Evolutionary conservation across 2,888 invertebrate genomes (phyloP).

Genomic region (Limnephilus auricula): DNA sequence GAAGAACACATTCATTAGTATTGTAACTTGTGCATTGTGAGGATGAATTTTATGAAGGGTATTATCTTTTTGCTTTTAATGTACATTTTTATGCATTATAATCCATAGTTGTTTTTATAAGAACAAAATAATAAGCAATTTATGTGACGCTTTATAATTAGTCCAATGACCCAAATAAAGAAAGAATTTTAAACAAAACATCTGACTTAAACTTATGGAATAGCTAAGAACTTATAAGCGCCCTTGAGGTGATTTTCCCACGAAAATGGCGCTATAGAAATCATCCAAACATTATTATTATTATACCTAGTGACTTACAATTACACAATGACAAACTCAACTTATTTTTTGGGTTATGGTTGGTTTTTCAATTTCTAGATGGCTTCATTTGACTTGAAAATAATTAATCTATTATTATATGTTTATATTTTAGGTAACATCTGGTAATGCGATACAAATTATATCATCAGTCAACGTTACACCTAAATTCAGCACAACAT

Average conservation of each 20-base stretch:
- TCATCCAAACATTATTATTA: no score
- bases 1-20: no score
- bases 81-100: background rate
- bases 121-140: background rate
- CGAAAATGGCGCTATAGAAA: no score
- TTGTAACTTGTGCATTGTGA: background rate
- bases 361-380: background rate
- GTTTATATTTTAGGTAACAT: slow-evolving; percentile 71
- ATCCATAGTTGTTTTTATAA: background rate
- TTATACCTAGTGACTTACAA: no score
- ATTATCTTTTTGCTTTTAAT: background rate
- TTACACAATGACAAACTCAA: background rate
- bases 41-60: background rate
- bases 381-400: background rate
- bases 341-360: background rate
- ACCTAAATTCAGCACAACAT: slow-evolving; percentile 21
- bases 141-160: background rate
- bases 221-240: background rate
- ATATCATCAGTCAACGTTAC: slow-evolving; percentile 70
- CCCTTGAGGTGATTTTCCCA: no score
- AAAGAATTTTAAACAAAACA: background rate
- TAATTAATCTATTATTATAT: slow-evolving; percentile 2
- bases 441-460: slow-evolving; percentile 74
- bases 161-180: background rate
- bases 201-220: background rate